phyloP scores from a whole-genome alignment of 2,113 vertebrate species.

The Pachycephala philippinensis region DNA sequence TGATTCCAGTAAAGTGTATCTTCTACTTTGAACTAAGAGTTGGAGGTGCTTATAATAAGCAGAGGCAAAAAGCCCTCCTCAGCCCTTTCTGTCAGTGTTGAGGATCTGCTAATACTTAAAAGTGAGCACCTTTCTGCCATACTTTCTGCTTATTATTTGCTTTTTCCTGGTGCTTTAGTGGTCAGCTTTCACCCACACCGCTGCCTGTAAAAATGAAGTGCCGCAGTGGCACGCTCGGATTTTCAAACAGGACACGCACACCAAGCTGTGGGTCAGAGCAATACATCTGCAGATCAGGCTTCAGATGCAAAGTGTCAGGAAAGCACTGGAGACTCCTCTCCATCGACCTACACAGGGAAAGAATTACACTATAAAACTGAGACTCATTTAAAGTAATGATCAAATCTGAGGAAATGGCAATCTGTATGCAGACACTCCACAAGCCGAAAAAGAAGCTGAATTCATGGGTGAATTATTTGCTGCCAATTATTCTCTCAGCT shows the following conservation, averaged over 20 bases:
- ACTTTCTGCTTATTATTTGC: background rate
- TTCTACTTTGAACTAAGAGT: background rate
- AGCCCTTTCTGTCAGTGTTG: background rate
- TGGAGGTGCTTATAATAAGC: background rate
- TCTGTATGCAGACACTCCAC: slow-evolving; percentile 40
- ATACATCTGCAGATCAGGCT: background rate
- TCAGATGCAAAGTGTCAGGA: background rate
- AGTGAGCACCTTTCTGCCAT: background rate
- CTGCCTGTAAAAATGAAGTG: background rate
- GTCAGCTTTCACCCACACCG: background rate
- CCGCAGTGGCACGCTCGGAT: background rate
- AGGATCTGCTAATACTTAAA: background rate
- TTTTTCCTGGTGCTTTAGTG: background rate
- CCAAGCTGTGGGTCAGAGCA: background rate
- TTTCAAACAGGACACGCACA: background rate
- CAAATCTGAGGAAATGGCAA: slow-evolving; percentile 23
- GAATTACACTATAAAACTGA: slow-evolving; percentile 2
- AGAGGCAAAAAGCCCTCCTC: background rate
- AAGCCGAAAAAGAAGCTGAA: background rate
- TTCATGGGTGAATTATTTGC: slow-evolving; percentile 45
- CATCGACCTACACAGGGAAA: background rate
- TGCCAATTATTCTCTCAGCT: slow-evolving; percentile 38
- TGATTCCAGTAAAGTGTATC: background rate
- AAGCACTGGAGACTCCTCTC: slow-evolving; percentile 13
- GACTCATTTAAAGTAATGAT: slow-evolving; percentile 44